Evolutionary conservation across 2,113 vertebrate species (phyloP).

Genomic region (Proteles cristata): DNA sequence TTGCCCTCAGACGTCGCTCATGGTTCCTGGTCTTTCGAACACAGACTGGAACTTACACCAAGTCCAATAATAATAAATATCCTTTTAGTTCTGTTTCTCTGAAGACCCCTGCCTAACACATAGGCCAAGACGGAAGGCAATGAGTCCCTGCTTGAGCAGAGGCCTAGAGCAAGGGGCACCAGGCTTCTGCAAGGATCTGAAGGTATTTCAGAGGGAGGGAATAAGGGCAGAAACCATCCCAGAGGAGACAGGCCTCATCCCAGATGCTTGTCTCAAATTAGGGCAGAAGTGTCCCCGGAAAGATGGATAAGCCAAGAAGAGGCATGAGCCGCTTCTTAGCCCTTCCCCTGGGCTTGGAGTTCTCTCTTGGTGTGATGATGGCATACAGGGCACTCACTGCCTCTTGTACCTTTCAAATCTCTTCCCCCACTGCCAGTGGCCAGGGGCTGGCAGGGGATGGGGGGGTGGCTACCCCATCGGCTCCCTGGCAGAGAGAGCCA

Average conservation of each 20-base stretch:
- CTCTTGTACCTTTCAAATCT: neutral
- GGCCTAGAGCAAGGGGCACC: neutral
- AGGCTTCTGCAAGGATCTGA: neutral
- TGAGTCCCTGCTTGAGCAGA: neutral
- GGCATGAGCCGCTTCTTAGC: neutral
- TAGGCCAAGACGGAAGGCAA: neutral
- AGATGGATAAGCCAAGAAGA: neutral
- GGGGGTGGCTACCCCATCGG: accelerated
- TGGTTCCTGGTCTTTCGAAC: neutral
- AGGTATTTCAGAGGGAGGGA: neutral
- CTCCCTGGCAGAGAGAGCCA: neutral
- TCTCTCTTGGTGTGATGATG: neutral
- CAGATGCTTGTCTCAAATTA: neutral
- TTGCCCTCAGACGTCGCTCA: neutral
- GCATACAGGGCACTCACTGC: neutral
- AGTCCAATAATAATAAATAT: neutral
- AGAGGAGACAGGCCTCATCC: neutral
- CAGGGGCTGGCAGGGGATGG: accelerated
- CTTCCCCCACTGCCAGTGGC: too few species aligned
- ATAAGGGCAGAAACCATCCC: neutral
- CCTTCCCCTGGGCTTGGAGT: neutral
- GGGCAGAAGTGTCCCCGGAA: neutral
- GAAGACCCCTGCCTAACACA: neutral
- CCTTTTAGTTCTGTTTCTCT: neutral
- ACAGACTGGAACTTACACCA: neutral